Conservation (phyloP, 2,888 invertebrate genomes). For the Margaritifera margaritifera region DNA sequence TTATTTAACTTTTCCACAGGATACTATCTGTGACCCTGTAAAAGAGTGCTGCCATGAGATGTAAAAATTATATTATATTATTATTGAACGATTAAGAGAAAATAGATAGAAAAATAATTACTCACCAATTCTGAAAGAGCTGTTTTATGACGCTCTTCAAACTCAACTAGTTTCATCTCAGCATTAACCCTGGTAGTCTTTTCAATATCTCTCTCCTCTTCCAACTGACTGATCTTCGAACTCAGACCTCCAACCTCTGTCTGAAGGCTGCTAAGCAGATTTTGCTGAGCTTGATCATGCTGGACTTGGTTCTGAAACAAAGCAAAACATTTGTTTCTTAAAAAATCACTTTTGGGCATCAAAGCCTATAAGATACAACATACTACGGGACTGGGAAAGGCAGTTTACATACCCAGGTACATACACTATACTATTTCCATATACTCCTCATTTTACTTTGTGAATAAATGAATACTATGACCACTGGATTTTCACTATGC, state of each 20-base stretch:
- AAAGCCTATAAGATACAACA: too few species aligned
- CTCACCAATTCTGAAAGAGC: constrained; percentile 34
- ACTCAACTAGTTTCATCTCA: constrained; percentile 18
- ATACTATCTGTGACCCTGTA: neutral
- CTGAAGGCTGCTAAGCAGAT: constrained; percentile 10
- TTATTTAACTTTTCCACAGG: too few species aligned
- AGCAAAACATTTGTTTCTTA: neutral
- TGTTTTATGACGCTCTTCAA: constrained; percentile 26
- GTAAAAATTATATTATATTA: too few species aligned
- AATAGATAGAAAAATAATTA: neutral
- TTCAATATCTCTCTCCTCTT: constrained; percentile 27
- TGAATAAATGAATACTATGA: too few species aligned
- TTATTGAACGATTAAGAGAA: neutral
- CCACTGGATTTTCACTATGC: too few species aligned
- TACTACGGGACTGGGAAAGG: too few species aligned
- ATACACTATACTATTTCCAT: too few species aligned
- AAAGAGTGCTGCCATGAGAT: neutral
- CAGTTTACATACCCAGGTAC: too few species aligned
- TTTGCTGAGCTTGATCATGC: constrained; percentile 12
- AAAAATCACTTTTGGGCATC: too few species aligned
- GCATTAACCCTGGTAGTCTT: constrained; percentile 21
- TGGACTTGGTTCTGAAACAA: constrained; percentile 11
- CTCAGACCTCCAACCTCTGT: constrained; percentile 11
- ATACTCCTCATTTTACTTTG: too few species aligned
- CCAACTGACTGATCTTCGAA: constrained; percentile 13